Base-by-base conservation (phyloP, 2,888 invertebrate species). In the Caenorhabditis sp. region DNA sequence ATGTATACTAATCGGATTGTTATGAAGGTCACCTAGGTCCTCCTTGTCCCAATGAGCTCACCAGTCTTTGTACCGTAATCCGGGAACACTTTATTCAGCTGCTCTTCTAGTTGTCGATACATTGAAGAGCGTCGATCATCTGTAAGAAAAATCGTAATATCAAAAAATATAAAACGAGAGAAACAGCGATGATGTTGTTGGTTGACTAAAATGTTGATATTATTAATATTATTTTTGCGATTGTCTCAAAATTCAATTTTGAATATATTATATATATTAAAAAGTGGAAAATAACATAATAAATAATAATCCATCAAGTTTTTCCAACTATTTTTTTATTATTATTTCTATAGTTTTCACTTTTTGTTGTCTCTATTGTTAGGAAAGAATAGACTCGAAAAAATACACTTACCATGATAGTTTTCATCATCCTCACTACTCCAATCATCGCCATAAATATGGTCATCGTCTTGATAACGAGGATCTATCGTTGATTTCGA, bases 361-460 rank as follows among this genome's bases (percentile, higher is more conserved):
- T 50, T 50, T 50, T 50, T 50, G n/a, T 50, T 17, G 50, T n/a
- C n/a, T n/a, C 20, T 50, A 50, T 50, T 14, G 50, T n/a, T n/a
- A 50, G 17, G 4, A 50, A 50, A 50, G 50, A 14, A 20, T 14
- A 50, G 50, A 50, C 14, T n/a, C n/a, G 20, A 50, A 50, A 50
- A 50, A 53, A 53, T 20, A 20, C 8, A 26, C 65, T 57, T n/a
- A 72, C 72, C 72, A 53, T 66, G 67, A 67, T 67, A 77, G 52
- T 58, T 31, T 26, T 73, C 67, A 69, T 77, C 80, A 23, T 78
- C 81, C 57, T 80, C 80, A 25, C 74, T 77, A 69, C 77, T 78
- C 84, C 84, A 84, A 59, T 84, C 83, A 67, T 84, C 84, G 5
- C 84, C 84, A 66, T 84, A 84, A 50, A 84, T 76, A 63, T 77